These are phyloP conservation scores for Aramus guarauna DNA, from an alignment of 2,113 vertebrate genomes.

Conservation along the genomic window DNA sequence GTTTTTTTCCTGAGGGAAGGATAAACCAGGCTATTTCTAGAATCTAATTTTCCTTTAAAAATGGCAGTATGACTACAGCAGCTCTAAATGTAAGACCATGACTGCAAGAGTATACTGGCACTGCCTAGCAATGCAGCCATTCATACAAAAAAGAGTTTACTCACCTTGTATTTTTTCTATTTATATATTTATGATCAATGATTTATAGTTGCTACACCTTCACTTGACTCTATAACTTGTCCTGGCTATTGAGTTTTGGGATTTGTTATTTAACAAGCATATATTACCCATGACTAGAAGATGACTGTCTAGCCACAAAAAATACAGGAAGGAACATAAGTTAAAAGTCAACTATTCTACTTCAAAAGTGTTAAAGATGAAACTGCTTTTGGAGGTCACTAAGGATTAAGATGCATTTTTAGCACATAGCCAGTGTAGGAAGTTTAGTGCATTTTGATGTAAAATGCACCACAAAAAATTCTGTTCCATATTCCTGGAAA, in stretches of 20 bases:
- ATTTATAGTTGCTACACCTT: not conserved
- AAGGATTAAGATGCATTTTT: conserved; percentile 7
- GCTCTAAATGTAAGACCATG: not conserved
- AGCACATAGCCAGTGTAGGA: not conserved
- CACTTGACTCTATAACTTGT: not conserved
- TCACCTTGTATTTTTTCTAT: not conserved
- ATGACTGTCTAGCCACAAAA: not conserved
- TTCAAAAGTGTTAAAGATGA: not conserved
- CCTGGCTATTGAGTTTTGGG: not conserved
- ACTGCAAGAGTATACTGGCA: not conserved
- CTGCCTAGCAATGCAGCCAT: not conserved
- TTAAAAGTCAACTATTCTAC: not conserved
- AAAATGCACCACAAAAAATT: not conserved
- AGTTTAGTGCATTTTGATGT: not conserved
- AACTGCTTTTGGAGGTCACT: not conserved
- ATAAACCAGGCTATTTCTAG: not conserved
- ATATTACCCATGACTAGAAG: not conserved
- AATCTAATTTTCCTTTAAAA: not conserved
- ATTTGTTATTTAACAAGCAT: not conserved
- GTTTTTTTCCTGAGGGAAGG: not conserved
- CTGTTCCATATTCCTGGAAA: not conserved
- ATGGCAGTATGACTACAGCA: not conserved
- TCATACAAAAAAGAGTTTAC: not conserved
- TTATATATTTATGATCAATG: not conserved
- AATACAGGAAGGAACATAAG: not conserved